These are phyloP conservation scores for Parasteatoda lunata DNA, from an alignment of 2,888 invertebrate species.

Conservation along the genomic window DNA sequence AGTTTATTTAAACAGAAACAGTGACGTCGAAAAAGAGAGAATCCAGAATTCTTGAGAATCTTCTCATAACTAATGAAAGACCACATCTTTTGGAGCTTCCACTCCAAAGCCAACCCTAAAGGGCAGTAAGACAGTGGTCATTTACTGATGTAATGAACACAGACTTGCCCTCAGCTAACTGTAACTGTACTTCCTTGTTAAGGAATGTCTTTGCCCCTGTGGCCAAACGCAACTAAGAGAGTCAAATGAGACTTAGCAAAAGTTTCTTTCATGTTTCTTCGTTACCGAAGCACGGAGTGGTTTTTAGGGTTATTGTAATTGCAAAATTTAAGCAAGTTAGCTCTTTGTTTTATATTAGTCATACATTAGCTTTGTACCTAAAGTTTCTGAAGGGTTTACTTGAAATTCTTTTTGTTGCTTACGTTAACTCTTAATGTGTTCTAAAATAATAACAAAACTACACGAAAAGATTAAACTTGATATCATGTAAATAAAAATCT, in stretches of 20 bases:
- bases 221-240: slow-evolving; percentile 1
- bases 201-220: slow-evolving; percentile 1
- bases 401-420: no score
- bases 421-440: no score
- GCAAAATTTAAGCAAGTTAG: no score
- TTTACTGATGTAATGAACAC: slow-evolving; percentile 46
- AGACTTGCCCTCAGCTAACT: slow-evolving; percentile 7
- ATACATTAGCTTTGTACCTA: no score
- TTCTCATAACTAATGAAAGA: slow-evolving; percentile 39
- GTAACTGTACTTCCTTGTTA: slow-evolving; percentile 38
- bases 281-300: slow-evolving; percentile 11
- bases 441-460: no score
- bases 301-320: not conserved
- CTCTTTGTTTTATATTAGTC: no score
- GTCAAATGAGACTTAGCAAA: slow-evolving; percentile 23
- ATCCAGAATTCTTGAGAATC: not conserved
- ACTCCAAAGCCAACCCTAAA: not conserved
- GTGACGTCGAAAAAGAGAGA: no score
- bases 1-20: no score
- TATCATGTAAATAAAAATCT: no score
- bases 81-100: not conserved
- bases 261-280: slow-evolving; percentile 21
- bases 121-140: slow-evolving; percentile 34
- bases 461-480: no score
- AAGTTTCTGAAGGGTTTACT: no score